Conservation (phyloP, 2,797 vertebrate genomes). For the Paramormyrops hopkinsi region DNA sequence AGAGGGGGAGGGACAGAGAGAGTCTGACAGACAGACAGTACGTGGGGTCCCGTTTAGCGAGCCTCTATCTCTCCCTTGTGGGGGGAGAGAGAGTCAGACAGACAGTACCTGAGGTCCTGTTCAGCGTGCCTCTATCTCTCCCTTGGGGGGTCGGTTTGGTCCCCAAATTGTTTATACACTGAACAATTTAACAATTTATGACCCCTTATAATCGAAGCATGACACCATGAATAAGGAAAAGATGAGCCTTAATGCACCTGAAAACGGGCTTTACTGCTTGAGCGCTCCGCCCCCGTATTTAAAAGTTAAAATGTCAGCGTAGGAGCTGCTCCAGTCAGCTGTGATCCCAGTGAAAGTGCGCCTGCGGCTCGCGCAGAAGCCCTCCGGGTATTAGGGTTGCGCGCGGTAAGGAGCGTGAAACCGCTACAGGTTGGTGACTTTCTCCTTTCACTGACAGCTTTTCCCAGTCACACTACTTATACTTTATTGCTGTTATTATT, state of each 20-base stretch:
- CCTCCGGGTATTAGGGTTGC: background rate
- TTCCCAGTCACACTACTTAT: background rate
- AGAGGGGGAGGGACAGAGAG: no score
- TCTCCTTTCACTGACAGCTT: background rate
- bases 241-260: slow-evolving; percentile 4
- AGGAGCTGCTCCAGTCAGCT: slow-evolving; percentile 45
- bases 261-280: background rate
- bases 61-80: background rate
- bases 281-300: slow-evolving; percentile 62
- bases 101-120: no score
- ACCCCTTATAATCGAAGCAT: background rate
- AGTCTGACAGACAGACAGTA: background rate
- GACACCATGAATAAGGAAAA: background rate
- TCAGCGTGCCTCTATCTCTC: no score
- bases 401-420: background rate
- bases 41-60: background rate
- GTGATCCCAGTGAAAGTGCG: slow-evolving; percentile 47
- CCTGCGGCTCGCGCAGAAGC: background rate
- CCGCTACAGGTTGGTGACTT: slow-evolving; percentile 17
- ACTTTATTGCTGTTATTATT: background rate
- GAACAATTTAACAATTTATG: background rate
- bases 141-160: no score
- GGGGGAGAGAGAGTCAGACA: no score
- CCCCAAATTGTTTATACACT: no score
- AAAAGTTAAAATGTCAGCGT: slow-evolving; percentile 50